A percentile compares a stretch with the other conserved stretches of the same genome.
These are phyloP conservation scores for Plutella xylostella DNA, from an alignment of 2,888 invertebrate species.

Conservation along the genomic window DNA sequence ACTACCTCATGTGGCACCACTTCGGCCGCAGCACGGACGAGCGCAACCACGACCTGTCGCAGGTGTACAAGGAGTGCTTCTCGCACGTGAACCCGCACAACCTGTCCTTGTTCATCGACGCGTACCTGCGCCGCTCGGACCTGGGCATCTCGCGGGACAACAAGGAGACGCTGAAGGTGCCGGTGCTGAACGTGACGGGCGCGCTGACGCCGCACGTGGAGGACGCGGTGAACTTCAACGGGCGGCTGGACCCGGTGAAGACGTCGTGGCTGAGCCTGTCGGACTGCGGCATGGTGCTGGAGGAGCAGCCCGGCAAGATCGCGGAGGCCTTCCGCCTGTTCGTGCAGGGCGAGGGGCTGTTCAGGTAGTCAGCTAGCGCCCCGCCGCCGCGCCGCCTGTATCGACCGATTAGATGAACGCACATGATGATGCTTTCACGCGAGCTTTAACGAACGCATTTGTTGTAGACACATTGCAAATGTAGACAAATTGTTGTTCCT, in stretches of 20 bases:
- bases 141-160: conserved; percentile 79
- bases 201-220: conserved; percentile 95
- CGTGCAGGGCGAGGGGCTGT: conserved; percentile 98
- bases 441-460: conserved; percentile 55
- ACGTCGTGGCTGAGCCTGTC: conserved; percentile 99
- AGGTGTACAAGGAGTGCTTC: conserved; percentile 94
- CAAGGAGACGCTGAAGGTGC: conserved; percentile 80
- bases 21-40: conserved; percentile 93
- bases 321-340: conserved; percentile 97
- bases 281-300: conserved; percentile 97
- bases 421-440: conserved; percentile 62
- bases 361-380: conserved; percentile 69
- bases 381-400: conserved; percentile 23
- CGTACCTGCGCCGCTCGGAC: conserved; percentile 92
- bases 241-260: conserved; percentile 93
- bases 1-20: conserved; percentile 99
- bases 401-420: conserved; percentile 47
- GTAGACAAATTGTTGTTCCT: conserved; percentile 56
- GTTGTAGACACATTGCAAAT: conserved; percentile 55
- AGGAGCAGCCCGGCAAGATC: conserved; percentile 97
- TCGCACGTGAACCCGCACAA: conserved; percentile 95
- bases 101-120: conserved; percentile 94
- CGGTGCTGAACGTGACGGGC: conserved; percentile 95
- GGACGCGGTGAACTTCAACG: conserved; percentile 96
- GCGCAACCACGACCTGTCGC: conserved; percentile 93